Evolutionary conservation across 2,888 invertebrate species (phyloP), one percentile per base, ranked within the genome.

Genomic region (Amphipoea oculea): DNA sequence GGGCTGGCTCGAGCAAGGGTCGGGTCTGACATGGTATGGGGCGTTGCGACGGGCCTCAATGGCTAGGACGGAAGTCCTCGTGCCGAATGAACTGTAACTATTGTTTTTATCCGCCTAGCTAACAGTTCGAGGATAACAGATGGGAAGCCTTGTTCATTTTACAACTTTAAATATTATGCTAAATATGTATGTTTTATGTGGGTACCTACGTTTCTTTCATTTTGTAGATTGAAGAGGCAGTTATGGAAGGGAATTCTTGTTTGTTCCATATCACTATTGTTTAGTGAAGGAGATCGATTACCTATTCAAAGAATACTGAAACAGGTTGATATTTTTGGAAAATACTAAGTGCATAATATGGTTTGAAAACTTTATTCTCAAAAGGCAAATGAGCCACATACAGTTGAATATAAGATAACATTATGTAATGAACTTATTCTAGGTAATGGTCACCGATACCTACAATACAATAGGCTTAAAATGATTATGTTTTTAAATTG

Each of bases 81-180:
- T 90, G 89, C 90, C 91, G 92, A 94, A 94, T 94, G 92, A 93
- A 94, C 93, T 93, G 94, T 94, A 91, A 94, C 92, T 94, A 94
- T 94, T 94, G 93, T 94, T 93, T 93, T 91, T 91, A 90, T 91
- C 90, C 88, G 89, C 78, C 84, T 87, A 88, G 57, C 81, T 85
- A 86, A 88, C 83, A 86, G 82, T 79, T 81, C 82, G 83, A 78
- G 88, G 79, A 87, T 87, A 87, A 87, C 82, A 82, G 80, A 88
- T 88, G 88, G 86, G 79, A 79, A 79, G 67, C 75, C 88, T 79
- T 81, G 80, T 86, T 79, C 82, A 84, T 85, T 88, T 88, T 87
- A 86, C 85, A 87, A 71, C 86, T 83, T 78, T 79, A 82, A 85
- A 81, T 84, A 42, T 42, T 42, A 83, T 76, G 62, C 72, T 83